Evolutionary conservation across 2,888 invertebrate genomes (phyloP), one percentile per base, ranked within the genome.

Genomic region (Synanthedon andrenaeformis): DNA sequence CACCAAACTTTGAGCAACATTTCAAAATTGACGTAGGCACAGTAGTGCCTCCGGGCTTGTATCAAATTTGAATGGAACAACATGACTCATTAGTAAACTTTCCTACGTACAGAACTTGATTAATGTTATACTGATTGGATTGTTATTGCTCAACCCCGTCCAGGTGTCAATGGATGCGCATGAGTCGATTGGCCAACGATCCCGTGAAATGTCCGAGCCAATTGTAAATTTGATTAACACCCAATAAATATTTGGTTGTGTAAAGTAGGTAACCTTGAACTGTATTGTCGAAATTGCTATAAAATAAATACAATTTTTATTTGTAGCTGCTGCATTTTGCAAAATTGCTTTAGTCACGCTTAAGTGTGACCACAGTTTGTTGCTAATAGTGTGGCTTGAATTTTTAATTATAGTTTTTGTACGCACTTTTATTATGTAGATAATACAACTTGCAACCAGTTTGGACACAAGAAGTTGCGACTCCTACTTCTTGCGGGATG

Each of bases 191-290:
- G 55, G 48, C 54, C 54, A 59, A 57, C 41, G 54, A 42, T 53
- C 53, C 53, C 51, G 53, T 52, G 52, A 54, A 58, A 50, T 56
- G 55, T 52, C 14, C 13, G 45, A 45, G 45, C 55, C 59, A 59
- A 62, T 63, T 66, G 69, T 67, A 63, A 65, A 67, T 73, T 67
- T 63, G 59, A 72, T 68, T 74, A 65, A 66, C 69, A 70, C 65
- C 57, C 57, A 45, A 45, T 45, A 45, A 45, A 45, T 45, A 45
- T 45, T 12, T 14, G 14, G 45, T 45, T 45, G 45, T 45, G 45
- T 45, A 45, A 45, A n/a, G 12, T 45, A 45, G 45, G 13, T 12
- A 45, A 45, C 45, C 45, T 45, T 45, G 45, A 45, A 14, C 45
- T 14, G 14, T 45, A 45, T 45, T 45, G 12, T 45, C 14, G 45